Evolutionary conservation across 2,797 vertebrate genomes (phyloP), one percentile per base, ranked within the genome.

Genomic region (Crenuchus spilurus): DNA sequence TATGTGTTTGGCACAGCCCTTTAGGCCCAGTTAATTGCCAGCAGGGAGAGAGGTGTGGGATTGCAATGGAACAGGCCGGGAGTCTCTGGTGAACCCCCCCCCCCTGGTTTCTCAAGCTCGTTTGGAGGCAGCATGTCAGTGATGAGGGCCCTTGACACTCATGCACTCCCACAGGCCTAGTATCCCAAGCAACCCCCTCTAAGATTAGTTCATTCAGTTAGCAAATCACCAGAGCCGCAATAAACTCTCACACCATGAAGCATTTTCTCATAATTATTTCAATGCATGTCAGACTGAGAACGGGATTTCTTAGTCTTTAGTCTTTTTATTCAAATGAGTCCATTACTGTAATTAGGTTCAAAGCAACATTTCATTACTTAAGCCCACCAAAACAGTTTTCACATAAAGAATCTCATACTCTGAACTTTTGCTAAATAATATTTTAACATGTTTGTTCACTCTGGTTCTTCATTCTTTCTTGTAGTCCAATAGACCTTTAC

Each of bases 141-240:
- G 68, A 54, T 30, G 49, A 78, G 39, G 39, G 41, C 60, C 64
- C 75, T 77, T 75, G 64, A 80, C 70, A 57, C 76, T 55, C 16
- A 35, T 30, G 18, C 11, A 31, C 20, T 84, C 84, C 80, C 82
- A 10, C 58, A 78, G 64, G 83, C 75, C 76, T 33, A 31, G 64
- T 87, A 77, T 76, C 83, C 85, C 33, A 52, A 76, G 82, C 83
- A 83, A 87, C 83, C 48, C 28, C 42, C 22, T 42, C 75, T 74
- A 80, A 77, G 62, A 80, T 84, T 71, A 76, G 64, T 69, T 73
- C 41, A 72, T 77, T 51, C 71, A 77, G 55, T 71, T 75, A 68
- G 55, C 75, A 75, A 72, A 79, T 76, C 82, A 82, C 60, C 73
- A 70, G 74, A 77, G 41, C 60, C 54, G 13, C 51, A 63, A 52